These are phyloP conservation scores for Oceanodroma leucorhoa DNA, from an alignment of 2,797 vertebrate species.

Conservation along the genomic window DNA sequence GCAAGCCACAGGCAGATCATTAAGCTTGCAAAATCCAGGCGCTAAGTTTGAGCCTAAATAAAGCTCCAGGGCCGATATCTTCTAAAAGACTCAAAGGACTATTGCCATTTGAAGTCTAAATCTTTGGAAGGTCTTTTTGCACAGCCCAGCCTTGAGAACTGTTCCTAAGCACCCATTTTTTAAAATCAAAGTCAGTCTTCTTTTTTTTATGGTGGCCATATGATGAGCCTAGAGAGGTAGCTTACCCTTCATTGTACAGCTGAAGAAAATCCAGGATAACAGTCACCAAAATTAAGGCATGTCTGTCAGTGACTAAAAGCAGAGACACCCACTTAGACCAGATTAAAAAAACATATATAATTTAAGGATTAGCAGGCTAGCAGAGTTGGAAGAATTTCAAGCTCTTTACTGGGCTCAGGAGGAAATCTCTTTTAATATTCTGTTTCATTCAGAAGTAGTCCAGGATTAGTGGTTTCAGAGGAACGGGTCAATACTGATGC, in stretches of 20 bases:
- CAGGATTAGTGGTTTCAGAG: constrained; percentile 44
- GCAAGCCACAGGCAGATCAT: neutral
- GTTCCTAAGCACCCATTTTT: neutral
- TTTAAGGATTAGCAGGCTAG: constrained; percentile 62
- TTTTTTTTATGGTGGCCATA: neutral
- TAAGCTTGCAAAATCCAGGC: neutral
- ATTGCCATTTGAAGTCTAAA: neutral
- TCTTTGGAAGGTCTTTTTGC: neutral
- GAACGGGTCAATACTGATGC: neutral
- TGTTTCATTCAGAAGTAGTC: constrained; percentile 50
- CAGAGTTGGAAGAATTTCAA: constrained; percentile 56
- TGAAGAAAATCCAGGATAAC: constrained; percentile 31
- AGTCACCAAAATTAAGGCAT: constrained; percentile 30
- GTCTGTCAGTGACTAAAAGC: constrained; percentile 55
- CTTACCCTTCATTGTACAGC: constrained; percentile 2
- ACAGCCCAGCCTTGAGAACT: neutral
- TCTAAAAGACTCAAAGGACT: neutral
- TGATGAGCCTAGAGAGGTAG: neutral
- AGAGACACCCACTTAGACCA: constrained; percentile 41
- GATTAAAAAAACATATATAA: constrained; percentile 47
- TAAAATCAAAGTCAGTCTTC: neutral
- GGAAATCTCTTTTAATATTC: constrained; percentile 62
- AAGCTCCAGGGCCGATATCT: neutral
- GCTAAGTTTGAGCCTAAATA: neutral
- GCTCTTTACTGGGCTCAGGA: constrained; percentile 53